A percentile compares a stretch with the other conserved stretches of the same genome.
phyloP scores from a whole-genome alignment of 2,797 vertebrate species.

The Rhynchonycteris naso region DNA sequence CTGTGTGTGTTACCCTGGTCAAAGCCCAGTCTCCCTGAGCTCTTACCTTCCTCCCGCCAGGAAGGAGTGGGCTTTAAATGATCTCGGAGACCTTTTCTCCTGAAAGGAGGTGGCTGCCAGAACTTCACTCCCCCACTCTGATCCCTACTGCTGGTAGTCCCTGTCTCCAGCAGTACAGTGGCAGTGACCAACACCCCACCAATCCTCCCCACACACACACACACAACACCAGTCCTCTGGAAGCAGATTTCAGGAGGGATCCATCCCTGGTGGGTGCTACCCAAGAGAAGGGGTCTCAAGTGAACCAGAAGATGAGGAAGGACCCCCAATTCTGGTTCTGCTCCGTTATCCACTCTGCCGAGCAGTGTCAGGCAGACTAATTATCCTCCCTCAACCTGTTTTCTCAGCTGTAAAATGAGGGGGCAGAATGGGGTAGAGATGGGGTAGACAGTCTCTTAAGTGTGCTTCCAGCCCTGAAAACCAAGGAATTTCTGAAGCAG shows the following conservation, averaged over 20 bases:
- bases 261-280: not conserved
- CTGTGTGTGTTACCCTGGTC: not conserved
- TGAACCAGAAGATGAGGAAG: not conserved
- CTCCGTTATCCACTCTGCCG: not conserved
- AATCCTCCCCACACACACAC: not conserved
- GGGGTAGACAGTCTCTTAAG: not conserved
- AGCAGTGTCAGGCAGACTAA: not conserved
- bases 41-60: not conserved
- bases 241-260: not conserved
- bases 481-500: not conserved
- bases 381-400: not conserved
- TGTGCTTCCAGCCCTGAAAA: not conserved
- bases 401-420: not conserved
- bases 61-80: not conserved
- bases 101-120: not conserved
- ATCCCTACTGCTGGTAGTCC: not conserved
- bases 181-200: no score
- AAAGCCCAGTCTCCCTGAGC: not conserved
- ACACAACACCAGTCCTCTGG: not conserved
- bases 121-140: not conserved
- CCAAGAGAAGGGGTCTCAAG: not conserved
- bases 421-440: not conserved
- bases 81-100: not conserved
- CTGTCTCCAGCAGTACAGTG: not conserved
- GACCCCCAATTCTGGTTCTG: not conserved